phyloP scores from a whole-genome alignment of 2,113 vertebrate genomes.

The Epinephelus fuscoguttatus region DNA sequence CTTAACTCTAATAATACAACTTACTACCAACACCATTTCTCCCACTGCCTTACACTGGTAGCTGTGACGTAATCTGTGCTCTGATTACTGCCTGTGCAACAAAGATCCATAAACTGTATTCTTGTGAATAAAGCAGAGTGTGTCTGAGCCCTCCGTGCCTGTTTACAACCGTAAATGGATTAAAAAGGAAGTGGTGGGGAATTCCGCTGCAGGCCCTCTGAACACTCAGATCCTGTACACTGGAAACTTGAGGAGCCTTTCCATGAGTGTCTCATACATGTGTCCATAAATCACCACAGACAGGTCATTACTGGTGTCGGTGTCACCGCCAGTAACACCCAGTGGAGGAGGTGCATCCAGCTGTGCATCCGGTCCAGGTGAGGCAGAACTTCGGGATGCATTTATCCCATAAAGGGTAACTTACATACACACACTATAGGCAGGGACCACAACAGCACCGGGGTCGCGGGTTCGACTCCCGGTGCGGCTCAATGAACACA shows the following conservation, averaged over 20 bases:
- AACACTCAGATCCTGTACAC: background rate
- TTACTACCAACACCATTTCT: no score
- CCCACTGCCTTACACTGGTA: background rate
- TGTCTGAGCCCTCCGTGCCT: background rate
- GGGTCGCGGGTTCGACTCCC: background rate
- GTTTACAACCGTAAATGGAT: constrained; percentile 38
- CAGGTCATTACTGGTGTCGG: background rate
- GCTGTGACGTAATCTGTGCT: background rate
- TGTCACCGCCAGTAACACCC: background rate
- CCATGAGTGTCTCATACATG: background rate
- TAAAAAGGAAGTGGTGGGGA: constrained; percentile 58
- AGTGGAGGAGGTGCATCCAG: background rate
- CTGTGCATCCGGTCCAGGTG: background rate
- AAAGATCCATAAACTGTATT: no score
- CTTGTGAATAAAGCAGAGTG: no score
- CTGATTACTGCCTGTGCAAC: no score
- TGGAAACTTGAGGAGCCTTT: background rate
- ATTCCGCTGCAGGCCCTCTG: constrained; percentile 53
- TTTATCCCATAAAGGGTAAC: background rate
- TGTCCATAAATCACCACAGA: background rate
- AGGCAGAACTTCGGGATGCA: background rate
- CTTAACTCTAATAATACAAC: no score
- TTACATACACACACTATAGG: background rate
- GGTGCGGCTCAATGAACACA: background rate
- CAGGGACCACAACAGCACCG: no score